Evolutionary conservation across 2,113 vertebrate genomes (phyloP).

Genomic region (Hipposideros armiger): DNA sequence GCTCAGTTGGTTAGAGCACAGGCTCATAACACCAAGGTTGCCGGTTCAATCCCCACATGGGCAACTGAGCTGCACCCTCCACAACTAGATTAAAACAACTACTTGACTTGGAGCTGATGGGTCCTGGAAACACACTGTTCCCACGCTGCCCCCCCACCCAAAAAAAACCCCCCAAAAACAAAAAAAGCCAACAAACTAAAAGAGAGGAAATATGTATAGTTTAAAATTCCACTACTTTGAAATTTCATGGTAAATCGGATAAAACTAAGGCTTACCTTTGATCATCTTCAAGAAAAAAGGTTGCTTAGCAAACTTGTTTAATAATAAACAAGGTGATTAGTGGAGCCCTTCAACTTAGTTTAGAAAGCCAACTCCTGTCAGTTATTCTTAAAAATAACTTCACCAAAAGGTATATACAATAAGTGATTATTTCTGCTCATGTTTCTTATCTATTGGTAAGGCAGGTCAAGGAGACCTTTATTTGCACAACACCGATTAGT

Average conservation of each 20-base stretch:
- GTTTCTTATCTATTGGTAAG: conserved; percentile 62
- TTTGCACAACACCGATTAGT: not conserved
- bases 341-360: not conserved
- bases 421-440: not conserved
- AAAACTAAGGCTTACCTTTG: conserved; percentile 54
- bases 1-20: too few species aligned
- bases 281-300: conserved; percentile 37
- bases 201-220: not conserved
- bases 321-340: conserved; percentile 59
- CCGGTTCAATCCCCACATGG: too few species aligned
- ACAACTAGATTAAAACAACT: too few species aligned
- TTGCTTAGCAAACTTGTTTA: conserved; percentile 69
- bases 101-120: too few species aligned
- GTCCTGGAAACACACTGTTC: too few species aligned
- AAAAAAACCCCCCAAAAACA: too few species aligned
- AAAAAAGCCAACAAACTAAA: not conserved
- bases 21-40: too few species aligned
- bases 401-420: not conserved
- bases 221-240: conserved; percentile 31
- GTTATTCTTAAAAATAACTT: conserved; percentile 56
- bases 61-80: too few species aligned
- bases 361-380: not conserved
- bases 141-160: too few species aligned
- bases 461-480: conserved; percentile 56
- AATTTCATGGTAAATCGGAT: conserved; percentile 22